phyloP scores from a whole-genome alignment of 2,113 vertebrate genomes.

The Bambusicola thoracicus region DNA sequence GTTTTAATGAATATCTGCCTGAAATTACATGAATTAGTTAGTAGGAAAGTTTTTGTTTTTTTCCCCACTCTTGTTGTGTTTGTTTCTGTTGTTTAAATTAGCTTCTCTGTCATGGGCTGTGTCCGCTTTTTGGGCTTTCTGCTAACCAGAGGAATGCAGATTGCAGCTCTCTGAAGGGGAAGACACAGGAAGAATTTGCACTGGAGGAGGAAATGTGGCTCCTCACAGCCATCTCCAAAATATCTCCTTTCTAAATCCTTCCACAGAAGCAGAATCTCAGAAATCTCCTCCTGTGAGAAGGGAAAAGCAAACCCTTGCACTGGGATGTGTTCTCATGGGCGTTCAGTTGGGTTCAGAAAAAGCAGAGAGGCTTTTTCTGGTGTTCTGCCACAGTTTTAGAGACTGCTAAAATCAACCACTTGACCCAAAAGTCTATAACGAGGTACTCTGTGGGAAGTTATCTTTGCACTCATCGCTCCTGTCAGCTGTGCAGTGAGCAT shows the following conservation, averaged over 20 bases:
- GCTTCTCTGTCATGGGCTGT: neutral
- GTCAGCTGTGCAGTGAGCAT: neutral
- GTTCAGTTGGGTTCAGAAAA: neutral
- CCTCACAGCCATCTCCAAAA: neutral
- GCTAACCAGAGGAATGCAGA: neutral
- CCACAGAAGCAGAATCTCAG: neutral
- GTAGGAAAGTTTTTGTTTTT: neutral
- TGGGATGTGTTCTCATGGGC: neutral
- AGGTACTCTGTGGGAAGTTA: neutral
- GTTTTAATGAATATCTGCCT: conserved; percentile 48
- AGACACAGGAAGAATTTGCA: neutral
- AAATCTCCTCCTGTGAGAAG: neutral
- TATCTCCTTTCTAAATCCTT: neutral
- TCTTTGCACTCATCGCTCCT: neutral
- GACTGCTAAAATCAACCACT: neutral
- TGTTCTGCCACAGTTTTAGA: neutral
- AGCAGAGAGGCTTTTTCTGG: neutral
- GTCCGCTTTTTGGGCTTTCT: neutral
- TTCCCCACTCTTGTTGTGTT: neutral
- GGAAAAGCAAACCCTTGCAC: neutral
- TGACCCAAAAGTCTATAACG: neutral
- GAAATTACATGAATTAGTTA: neutral
- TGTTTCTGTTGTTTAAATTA: conserved; percentile 26
- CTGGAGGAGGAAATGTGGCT: neutral
- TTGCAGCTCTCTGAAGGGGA: neutral